These are phyloP conservation scores for Micromys minutus DNA, from an alignment of 2,113 vertebrate genomes.

Conservation along the genomic window DNA sequence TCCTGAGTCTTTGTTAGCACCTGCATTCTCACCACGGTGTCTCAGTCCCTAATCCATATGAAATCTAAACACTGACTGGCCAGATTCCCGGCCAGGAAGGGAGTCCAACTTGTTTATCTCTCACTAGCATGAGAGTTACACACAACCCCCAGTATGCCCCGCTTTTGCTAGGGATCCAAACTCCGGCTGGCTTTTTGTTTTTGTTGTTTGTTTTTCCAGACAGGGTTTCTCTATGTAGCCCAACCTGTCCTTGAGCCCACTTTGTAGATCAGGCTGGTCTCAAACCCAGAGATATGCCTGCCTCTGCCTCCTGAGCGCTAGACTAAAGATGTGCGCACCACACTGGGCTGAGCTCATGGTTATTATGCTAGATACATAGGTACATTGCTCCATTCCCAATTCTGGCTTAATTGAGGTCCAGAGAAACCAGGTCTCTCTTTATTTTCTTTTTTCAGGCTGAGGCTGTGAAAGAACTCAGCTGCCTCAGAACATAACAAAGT, in stretches of 20 bases:
- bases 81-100: neutral
- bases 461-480: neutral
- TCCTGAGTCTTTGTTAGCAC: neutral
- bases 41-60: neutral
- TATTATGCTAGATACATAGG: neutral
- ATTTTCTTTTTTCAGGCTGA: constrained; percentile 21
- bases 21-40: neutral
- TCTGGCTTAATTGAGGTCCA: neutral
- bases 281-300: neutral
- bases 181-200: neutral
- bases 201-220: neutral
- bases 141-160: neutral
- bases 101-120: neutral
- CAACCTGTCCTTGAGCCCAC: neutral
- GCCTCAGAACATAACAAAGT: neutral
- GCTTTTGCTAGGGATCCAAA: neutral
- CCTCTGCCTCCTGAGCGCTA: neutral
- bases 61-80: neutral
- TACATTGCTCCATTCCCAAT: neutral
- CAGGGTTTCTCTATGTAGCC: neutral
- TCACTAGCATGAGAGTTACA: neutral
- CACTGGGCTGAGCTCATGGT: too few relatives aligned
- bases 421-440: neutral
- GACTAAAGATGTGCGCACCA: neutral
- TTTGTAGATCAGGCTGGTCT: neutral